Evolutionary conservation across 1,140 invertebrate species (phyloP).

Genomic region (Lasioglossum albipes): DNA sequence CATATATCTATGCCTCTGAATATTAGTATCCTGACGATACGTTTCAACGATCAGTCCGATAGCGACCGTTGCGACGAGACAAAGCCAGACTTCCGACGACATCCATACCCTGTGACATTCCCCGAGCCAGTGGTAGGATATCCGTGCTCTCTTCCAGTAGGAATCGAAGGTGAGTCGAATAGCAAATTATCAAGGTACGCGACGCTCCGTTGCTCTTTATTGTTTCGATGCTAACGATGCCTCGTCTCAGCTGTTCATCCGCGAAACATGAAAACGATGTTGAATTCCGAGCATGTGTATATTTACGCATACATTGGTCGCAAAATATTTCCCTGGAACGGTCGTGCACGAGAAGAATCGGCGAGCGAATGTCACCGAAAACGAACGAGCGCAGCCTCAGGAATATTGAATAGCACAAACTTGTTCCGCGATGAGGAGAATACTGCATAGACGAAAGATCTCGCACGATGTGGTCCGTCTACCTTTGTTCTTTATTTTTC

Average conservation of each 20-base stretch:
- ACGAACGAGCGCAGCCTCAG: background rate
- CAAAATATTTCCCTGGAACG: slow-evolving; percentile 17
- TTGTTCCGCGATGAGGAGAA: background rate
- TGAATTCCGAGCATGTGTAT: background rate
- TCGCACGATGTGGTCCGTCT: too few species aligned
- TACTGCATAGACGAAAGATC: too few species aligned
- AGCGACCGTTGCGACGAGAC: slow-evolving; percentile 68
- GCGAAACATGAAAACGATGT: background rate
- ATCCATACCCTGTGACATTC: background rate
- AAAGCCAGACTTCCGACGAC: slow-evolving; percentile 40
- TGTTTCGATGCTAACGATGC: background rate
- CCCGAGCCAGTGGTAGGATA: too few species aligned
- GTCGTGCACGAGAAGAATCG: background rate
- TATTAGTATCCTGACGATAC: slow-evolving; percentile 70
- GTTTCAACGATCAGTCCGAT: slow-evolving; percentile 73
- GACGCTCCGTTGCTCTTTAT: background rate
- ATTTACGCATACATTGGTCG: slow-evolving; percentile 12
- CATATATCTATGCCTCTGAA: slow-evolving; percentile 58
- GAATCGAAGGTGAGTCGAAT: background rate
- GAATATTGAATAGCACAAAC: background rate
- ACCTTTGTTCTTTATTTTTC: too few species aligned
- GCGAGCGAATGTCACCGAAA: background rate
- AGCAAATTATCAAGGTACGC: background rate
- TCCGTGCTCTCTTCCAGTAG: background rate
- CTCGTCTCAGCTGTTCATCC: background rate